Conservation (phyloP, 2,113 vertebrate species). For the Scophthalmus maximus region DNA sequence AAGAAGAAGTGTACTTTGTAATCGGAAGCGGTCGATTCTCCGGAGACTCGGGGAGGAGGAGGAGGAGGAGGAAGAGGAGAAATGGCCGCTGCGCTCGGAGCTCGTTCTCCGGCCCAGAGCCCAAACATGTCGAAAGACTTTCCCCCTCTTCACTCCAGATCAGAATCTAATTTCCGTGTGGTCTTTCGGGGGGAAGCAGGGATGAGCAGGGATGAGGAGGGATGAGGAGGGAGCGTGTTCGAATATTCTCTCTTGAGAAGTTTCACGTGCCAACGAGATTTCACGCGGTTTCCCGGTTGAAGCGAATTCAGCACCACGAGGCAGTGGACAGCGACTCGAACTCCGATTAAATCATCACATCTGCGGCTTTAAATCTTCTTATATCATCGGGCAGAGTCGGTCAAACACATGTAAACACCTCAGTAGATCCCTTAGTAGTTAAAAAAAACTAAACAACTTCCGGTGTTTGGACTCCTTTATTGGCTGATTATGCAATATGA, state of each 20-base stretch:
- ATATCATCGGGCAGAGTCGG: too few species aligned
- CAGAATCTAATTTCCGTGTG: conserved; percentile 56
- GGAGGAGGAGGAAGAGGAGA: neutral
- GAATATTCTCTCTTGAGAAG: neutral
- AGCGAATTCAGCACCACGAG: conserved; percentile 72
- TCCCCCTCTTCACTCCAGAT: conserved; percentile 32
- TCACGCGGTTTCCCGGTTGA: neutral
- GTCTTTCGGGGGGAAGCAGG: neutral
- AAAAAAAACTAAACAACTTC: neutral
- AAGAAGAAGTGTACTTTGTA: too few species aligned
- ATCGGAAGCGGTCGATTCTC: too few species aligned
- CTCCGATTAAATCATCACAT: too few species aligned
- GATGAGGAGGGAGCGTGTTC: too few species aligned
- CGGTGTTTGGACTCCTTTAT: neutral
- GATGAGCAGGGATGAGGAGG: neutral
- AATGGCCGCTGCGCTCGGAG: conserved; percentile 42
- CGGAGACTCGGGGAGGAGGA: neutral
- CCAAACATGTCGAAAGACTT: conserved; percentile 24
- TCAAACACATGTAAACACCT: too few species aligned
- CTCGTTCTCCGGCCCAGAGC: conserved; percentile 11
- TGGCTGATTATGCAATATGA: too few species aligned
- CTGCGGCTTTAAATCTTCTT: too few species aligned
- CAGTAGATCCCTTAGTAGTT: too few species aligned
- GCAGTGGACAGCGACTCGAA: conserved; percentile 76
- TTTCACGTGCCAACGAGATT: neutral